These are phyloP conservation scores for Chroicocephalus ridibundus DNA, from an alignment of 2,113 vertebrate species.

Conservation along the genomic window DNA sequence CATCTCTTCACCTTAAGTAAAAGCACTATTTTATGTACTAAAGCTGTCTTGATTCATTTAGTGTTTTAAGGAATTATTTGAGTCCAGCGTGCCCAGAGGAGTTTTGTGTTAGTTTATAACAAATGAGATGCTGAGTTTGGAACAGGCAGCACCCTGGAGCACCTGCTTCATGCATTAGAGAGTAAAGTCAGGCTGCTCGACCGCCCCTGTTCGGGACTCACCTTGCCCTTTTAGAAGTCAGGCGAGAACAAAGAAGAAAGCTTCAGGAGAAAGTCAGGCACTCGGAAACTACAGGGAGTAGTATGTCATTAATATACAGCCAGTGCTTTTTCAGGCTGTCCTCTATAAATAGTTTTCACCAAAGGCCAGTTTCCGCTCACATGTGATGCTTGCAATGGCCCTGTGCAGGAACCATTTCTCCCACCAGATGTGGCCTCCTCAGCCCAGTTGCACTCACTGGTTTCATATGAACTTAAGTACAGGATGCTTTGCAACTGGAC, in stretches of 20 bases:
- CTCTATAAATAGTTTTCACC: neutral
- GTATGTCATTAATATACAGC: neutral
- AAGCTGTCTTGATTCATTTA: constrained; percentile 56
- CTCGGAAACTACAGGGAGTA: neutral
- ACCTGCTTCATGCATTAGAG: neutral
- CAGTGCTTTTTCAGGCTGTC: neutral
- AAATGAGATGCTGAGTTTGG: constrained; percentile 15
- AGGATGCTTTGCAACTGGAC: neutral
- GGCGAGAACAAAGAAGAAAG: neutral
- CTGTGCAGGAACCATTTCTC: neutral
- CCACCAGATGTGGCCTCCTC: neutral
- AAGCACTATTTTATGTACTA: constrained; percentile 46
- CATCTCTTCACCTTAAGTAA: constrained; percentile 51
- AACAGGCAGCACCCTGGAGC: constrained; percentile 34
- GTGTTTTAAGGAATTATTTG: constrained; percentile 46
- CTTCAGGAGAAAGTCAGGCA: neutral
- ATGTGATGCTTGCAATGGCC: accelerated
- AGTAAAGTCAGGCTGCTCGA: neutral
- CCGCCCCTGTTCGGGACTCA: neutral
- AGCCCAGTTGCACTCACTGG: neutral
- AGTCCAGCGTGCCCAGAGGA: neutral
- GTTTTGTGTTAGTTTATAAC: constrained; percentile 9
- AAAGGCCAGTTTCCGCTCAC: neutral
- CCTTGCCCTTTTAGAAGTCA: constrained; percentile 21
- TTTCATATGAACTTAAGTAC: neutral